Evolutionary conservation across 2,888 invertebrate species (phyloP).

Genomic region (Yponomeuta cagnagella): DNA sequence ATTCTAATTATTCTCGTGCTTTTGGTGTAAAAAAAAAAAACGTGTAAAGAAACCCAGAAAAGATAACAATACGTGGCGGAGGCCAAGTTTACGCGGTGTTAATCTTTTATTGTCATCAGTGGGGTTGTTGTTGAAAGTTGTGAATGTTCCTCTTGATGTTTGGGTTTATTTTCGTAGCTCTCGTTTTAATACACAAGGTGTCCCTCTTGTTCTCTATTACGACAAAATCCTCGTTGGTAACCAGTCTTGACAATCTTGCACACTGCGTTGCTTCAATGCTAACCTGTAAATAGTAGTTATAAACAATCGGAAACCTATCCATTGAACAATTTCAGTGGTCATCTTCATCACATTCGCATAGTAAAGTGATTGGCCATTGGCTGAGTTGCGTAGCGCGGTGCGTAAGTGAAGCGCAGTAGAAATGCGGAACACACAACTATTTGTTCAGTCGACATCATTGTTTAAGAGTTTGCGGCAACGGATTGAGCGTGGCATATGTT

Average conservation of each 20-base stretch:
- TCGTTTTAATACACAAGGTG: too few species aligned
- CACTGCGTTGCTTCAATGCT: too few species aligned
- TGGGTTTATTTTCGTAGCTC: too few species aligned
- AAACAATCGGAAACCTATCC: too few species aligned
- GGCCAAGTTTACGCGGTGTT: background rate
- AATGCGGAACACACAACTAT: conserved; percentile 74
- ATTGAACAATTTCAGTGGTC: background rate
- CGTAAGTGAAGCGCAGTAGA: conserved; percentile 70
- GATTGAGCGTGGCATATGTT: conserved; percentile 64
- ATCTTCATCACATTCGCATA: background rate
- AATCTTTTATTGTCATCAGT: background rate
- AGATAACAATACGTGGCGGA: background rate
- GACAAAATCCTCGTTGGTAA: too few species aligned
- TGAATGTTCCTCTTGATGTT: background rate
- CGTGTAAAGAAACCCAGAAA: background rate
- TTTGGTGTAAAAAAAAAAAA: background rate
- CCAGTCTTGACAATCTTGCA: too few species aligned
- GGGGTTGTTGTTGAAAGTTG: background rate
- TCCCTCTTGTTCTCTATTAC: too few species aligned
- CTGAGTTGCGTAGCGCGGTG: conserved; percentile 44
- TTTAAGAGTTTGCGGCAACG: conserved; percentile 71
- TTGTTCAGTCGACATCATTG: conserved; percentile 73
- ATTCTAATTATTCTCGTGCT: conserved; percentile 12
- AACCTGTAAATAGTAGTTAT: too few species aligned
- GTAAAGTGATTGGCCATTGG: background rate